Evolutionary conservation across 2,113 vertebrate species (phyloP), one percentile per base, ranked within the genome.

Genomic region (Reinhardtius hippoglossoides): DNA sequence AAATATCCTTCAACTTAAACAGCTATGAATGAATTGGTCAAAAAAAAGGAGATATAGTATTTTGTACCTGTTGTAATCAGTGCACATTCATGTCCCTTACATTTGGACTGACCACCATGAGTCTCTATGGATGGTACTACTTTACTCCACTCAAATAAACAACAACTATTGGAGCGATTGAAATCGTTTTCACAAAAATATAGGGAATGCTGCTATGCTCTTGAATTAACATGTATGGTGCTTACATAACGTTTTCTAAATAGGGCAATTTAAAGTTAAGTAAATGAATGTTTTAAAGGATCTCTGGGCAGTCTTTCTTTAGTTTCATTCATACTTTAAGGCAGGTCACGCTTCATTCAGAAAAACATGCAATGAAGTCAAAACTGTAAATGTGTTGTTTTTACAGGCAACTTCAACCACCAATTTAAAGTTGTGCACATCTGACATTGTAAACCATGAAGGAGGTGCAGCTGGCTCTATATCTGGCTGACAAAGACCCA

Each of bases 391-490:
- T 15, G n/a, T 31, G 42, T 24, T 26, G 6, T 72, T 57, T 59
- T 72, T 46, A 7, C 35, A 61, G 42, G 8, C 9, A 58, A 48
- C 37, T 66, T 62, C 21, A 52, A 60, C 21, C 42, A 20, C 50
- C 23, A 0, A 27, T 24, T 23, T 48, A 18, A 66, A 3, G 12
- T 18, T 54, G 23, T n/a, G 16, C 27, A 15, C 14, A 16, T 46
- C 10, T 63, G 21, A 24, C 44, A 26, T 4, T 16, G 46, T 54
- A 64, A 58, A 68, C 37, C 9, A 46, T 44, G 27, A 67, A n/a
- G 63, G 50, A 9, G 6, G 2, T 70, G 72, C 56, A 67, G 79
- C 79, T 70, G 59, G 3, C 16, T 56, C 40, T 24, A 18, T 9
- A 59, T 20, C 31, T 7, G 13, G 26, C 66, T 72, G 58, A 50